These are phyloP conservation scores for Vidua chalybeata DNA, from an alignment of 2,113 vertebrate species.

Conservation along the genomic window DNA sequence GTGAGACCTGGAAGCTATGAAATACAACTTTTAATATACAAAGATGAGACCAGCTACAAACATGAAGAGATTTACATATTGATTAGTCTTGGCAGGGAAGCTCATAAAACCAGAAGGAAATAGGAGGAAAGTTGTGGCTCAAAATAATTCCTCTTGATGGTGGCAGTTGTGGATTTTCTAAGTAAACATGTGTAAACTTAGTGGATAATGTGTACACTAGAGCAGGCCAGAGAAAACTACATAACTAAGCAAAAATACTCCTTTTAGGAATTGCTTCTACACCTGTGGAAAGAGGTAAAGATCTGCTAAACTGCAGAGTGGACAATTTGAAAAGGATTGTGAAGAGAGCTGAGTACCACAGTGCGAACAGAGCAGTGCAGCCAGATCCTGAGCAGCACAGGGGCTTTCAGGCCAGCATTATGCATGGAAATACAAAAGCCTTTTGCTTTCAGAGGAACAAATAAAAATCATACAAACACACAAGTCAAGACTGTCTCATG, in stretches of 20 bases:
- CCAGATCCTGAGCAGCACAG: neutral
- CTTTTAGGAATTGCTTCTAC: neutral
- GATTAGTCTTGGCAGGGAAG: neutral
- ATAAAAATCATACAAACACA: neutral
- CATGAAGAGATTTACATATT: neutral
- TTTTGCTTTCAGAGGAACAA: neutral
- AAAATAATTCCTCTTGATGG: neutral
- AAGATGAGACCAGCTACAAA: neutral
- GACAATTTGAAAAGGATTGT: neutral
- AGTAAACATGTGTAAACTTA: neutral
- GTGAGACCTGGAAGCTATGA: neutral
- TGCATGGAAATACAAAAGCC: neutral
- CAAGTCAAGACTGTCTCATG: neutral
- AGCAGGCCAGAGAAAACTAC: neutral
- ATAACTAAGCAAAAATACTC: neutral
- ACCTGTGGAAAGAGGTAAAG: neutral
- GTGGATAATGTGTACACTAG: neutral
- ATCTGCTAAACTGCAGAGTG: neutral
- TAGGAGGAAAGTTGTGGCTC: conserved; percentile 7
- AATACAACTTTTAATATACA: neutral
- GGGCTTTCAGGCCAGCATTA: neutral
- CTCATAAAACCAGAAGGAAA: neutral
- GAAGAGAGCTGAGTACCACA: neutral
- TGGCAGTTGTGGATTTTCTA: neutral
- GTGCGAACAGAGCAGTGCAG: neutral